phyloP scores from a whole-genome alignment of 2,797 vertebrate genomes.

The Sebastes matsubarae region DNA sequence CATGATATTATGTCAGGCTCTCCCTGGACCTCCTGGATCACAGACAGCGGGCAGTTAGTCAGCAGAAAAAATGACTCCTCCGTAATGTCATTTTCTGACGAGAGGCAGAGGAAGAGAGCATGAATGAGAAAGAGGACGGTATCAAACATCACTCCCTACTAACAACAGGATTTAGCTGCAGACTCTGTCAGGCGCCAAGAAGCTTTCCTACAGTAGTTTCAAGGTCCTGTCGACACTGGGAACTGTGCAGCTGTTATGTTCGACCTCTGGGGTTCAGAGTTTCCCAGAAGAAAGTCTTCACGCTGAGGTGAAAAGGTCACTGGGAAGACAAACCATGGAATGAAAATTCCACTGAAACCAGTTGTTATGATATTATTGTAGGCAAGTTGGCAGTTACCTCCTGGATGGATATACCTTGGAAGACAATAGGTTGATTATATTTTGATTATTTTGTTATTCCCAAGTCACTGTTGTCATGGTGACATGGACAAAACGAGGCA shows the following conservation, averaged over 20 bases:
- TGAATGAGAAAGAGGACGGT: slow-evolving; percentile 6
- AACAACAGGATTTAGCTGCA: slow-evolving; percentile 2
- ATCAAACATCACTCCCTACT: neutral
- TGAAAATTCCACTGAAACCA: neutral
- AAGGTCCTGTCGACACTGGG: neutral
- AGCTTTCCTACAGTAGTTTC: neutral
- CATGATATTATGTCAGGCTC: slow-evolving; percentile 34
- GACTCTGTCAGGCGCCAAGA: neutral
- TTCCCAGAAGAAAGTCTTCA: slow-evolving; percentile 8
- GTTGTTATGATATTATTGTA: neutral
- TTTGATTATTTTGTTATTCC: neutral
- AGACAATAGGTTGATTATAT: neutral
- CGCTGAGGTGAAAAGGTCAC: neutral
- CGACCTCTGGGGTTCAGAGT: neutral
- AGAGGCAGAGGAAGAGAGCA: neutral
- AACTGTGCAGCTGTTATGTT: neutral
- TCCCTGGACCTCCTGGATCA: slow-evolving; percentile 17
- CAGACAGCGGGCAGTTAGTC: neutral
- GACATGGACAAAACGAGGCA: neutral
- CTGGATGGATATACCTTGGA: neutral
- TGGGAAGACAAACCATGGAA: neutral
- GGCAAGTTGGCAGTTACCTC: neutral
- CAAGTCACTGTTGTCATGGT: neutral
- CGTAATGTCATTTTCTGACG: neutral
- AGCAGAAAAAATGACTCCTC: slow-evolving; percentile 17